A percentile compares a stretch with the other conserved stretches of the same genome.
phyloP scores from a whole-genome alignment of 2,113 vertebrate species.

The Podarcis raffonei region DNA sequence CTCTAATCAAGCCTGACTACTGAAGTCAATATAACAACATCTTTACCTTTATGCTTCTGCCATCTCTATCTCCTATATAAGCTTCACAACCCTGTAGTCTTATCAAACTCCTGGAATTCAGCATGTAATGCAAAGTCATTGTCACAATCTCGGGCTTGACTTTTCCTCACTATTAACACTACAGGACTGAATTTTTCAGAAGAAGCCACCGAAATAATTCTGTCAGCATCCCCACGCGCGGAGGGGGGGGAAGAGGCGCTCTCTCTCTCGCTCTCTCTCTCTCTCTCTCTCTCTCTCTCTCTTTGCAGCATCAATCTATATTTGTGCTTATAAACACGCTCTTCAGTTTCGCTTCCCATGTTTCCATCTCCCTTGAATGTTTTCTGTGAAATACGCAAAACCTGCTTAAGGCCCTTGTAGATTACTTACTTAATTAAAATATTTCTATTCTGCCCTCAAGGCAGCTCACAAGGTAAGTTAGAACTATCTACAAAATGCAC shows the following conservation, averaged over 20 bases:
- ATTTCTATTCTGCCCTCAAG: not conserved
- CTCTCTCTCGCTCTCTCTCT: not conserved
- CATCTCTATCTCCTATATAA: conserved; percentile 34
- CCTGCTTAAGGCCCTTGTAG: conserved; percentile 33
- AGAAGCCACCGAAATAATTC: conserved; percentile 20
- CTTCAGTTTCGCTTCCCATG: conserved; percentile 34
- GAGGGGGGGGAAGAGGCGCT: no score
- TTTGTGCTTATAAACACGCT: conserved; percentile 52
- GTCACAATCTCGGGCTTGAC: conserved; percentile 26
- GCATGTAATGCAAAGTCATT: not conserved
- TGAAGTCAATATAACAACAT: conserved; percentile 50
- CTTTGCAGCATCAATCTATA: conserved; percentile 32
- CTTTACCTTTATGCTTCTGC: conserved; percentile 21
- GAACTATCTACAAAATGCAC: not conserved
- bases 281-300: not conserved
- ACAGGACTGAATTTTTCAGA: conserved; percentile 41
- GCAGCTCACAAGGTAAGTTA: not conserved
- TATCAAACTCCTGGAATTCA: conserved; percentile 41
- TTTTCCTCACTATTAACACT: conserved; percentile 34
- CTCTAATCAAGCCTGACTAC: conserved; percentile 44
- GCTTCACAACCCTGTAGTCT: conserved; percentile 1
- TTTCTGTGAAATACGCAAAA: conserved; percentile 40
- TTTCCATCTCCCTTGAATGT: conserved; percentile 41
- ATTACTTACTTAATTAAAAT: not conserved
- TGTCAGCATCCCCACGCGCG: conserved; percentile 40